Evolutionary conservation across 2,797 vertebrate genomes (phyloP), one percentile per base, ranked within the genome.

Genomic region (Mustela erminea): DNA sequence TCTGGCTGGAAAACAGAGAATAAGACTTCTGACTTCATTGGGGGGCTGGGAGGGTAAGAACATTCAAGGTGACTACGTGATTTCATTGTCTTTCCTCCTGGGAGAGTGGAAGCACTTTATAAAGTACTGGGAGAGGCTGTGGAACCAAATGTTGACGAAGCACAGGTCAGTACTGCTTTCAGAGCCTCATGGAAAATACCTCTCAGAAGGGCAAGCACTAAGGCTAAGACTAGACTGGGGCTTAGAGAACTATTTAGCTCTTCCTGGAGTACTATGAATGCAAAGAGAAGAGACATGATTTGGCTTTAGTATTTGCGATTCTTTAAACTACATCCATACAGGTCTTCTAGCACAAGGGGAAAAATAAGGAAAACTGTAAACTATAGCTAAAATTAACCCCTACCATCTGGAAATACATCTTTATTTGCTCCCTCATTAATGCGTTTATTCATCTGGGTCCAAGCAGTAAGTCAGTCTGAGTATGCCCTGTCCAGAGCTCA

Each of bases 281-380:
- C 77, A 91, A 77, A 93, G 49, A 87, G 29, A 68, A 90, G 74
- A 88, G 90, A 95, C 5, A 92, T 25, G 18, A 88, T 78, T n/a
- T 90, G 29, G 29, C 74, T 93, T 94, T 90, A 93, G 35, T 82
- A 97, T 62, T 84, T 93, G 14, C 75, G 14, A 64, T 97, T 96
- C 93, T 75, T 90, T 91, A 94, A 92, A 83, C 89, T 68, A 93
- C 23, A 92, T 84, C 41, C 43, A 96, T 92, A 92, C 52, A 35
- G 93, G 56, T 92, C 49, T 94, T 96, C 74, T 54, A 43, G 74
- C n/a, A 83, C 74, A 93, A 95, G 82, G 83, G n/a, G 87, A 93
- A 97, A 96, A 97, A 97, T 43, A 97, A 95, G 32, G 38, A 96
- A 92, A 86, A 74, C 38, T 72, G 41, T 91, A 91, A 96, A 95